Evolutionary conservation across 2,797 vertebrate genomes (phyloP).

Genomic region (Picus viridis): DNA sequence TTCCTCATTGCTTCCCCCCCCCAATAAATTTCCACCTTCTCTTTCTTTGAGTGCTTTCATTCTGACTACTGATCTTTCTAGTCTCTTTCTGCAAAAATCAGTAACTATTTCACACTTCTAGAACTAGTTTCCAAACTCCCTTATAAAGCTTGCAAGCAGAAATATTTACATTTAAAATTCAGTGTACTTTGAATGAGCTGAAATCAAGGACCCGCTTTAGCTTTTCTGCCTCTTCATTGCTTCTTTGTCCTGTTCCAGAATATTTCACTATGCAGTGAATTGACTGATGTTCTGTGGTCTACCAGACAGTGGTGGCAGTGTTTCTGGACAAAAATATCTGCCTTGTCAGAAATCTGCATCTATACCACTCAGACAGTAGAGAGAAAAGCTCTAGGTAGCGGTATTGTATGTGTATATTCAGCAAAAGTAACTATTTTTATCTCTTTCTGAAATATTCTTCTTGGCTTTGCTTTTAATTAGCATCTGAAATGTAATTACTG

Average conservation of each 20-base stretch:
- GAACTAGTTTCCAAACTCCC: not conserved
- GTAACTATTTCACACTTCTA: not conserved
- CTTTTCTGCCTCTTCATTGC: not conserved
- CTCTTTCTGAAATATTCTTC: constrained; percentile 37
- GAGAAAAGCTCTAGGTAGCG: not conserved
- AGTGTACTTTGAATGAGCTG: not conserved
- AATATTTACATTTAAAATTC: not conserved
- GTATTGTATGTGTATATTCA: not conserved
- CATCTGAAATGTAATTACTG: constrained; percentile 47
- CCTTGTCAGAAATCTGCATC: not conserved
- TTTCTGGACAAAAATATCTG: not conserved
- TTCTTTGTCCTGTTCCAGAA: not conserved
- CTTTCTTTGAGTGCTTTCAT: not conserved
- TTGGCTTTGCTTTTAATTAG: constrained; percentile 62
- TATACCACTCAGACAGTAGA: not conserved
- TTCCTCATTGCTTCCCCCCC: not conserved
- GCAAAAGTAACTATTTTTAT: not conserved
- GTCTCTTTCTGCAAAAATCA: not conserved
- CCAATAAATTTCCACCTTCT: not conserved
- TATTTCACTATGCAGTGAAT: not conserved
- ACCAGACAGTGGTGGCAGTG: not conserved
- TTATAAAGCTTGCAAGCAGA: not conserved
- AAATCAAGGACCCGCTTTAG: not conserved
- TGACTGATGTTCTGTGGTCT: not conserved
- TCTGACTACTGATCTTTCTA: not conserved